Percentiles rank a stretch among this genome's conserved stretches.
Conservation (phyloP, 1,140 invertebrate genomes). For the Trachymyrmex septentrionalis region DNA sequence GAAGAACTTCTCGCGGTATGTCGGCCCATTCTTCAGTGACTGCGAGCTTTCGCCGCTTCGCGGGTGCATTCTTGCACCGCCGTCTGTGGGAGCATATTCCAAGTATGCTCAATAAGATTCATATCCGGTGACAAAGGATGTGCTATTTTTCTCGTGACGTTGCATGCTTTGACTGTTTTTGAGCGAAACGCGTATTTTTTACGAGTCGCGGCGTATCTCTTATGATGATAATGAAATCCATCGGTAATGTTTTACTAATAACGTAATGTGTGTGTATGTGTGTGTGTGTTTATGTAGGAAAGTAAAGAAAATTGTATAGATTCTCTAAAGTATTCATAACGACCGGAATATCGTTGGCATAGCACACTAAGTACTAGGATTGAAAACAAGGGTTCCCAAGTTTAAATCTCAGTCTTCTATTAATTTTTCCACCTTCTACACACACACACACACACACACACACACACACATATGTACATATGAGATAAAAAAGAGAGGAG, state of each 20-base stretch:
- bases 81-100: conserved; percentile 72
- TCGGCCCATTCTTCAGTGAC: conserved; percentile 75
- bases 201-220: neutral
- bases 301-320: no score
- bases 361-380: no score
- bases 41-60: conserved; percentile 74
- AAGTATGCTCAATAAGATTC: conserved; percentile 78
- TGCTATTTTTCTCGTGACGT: conserved; percentile 74
- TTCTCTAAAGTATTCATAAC: no score
- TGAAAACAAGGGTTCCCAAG: no score
- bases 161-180: conserved; percentile 52
- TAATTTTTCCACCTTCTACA: no score
- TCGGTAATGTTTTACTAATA: neutral
- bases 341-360: no score
- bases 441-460: no score
- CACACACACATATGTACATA: no score
- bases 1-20: conserved; percentile 70
- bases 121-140: conserved; percentile 76
- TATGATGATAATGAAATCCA: neutral
- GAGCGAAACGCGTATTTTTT: conserved; percentile 37
- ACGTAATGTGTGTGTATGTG: no score
- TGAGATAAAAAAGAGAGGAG: no score
- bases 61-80: conserved; percentile 72
- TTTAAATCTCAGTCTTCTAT: no score
- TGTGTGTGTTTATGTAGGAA: no score